Base-by-base conservation (phyloP, 2,113 vertebrate genomes). In the Atherinomorus stipes region DNA sequence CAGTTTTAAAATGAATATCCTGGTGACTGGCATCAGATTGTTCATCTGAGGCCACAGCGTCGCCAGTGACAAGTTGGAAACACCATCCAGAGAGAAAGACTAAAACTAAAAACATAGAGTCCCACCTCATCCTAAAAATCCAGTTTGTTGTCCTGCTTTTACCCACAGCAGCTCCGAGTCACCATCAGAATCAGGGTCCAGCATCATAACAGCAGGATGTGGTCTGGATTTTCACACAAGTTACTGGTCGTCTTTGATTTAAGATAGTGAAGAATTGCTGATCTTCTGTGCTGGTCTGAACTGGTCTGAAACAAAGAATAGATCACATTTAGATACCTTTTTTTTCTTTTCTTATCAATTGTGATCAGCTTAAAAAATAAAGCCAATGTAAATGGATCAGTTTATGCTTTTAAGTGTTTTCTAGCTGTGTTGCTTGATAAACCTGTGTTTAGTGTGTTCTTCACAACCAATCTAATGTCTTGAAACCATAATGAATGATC, bases 91-190 rank as follows among this genome's bases (percentile, higher is more conserved):
- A 45, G 52, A 90, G 52, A 1, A 83, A 52, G 21, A 77, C 26
- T 22, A 65, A 52, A 18, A 34, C n/a, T 42, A 86, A 7, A 1
- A 75, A 22, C n/a, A 64, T 1, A 1, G 16, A 18, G 11, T 7
- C 6, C 50, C 19, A 21, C 28, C 18, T 76, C 85, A 88, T 90
- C 28, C 28, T 58, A 11, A 49, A 23, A 16, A 11, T 31, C 13
- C 15, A 51, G 23, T 16, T 13, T n/a, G 21, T 45, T 8, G 0
- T 3, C 13, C 38, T n/a, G 16, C 53, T 26, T 44, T 44, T 53
- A 40, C 60, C 22, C 10, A 51, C 12, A 12, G 18, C 16, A 54
- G 28, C 3, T 38, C 19, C 11, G 45, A 23, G 57, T 58, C 58
- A 64, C 8, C 23, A 7, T 25, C 13, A 0, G 28, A 52, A n/a